Conservation (phyloP, 2,888 invertebrate genomes). For the Plagodis dolabraria region DNA sequence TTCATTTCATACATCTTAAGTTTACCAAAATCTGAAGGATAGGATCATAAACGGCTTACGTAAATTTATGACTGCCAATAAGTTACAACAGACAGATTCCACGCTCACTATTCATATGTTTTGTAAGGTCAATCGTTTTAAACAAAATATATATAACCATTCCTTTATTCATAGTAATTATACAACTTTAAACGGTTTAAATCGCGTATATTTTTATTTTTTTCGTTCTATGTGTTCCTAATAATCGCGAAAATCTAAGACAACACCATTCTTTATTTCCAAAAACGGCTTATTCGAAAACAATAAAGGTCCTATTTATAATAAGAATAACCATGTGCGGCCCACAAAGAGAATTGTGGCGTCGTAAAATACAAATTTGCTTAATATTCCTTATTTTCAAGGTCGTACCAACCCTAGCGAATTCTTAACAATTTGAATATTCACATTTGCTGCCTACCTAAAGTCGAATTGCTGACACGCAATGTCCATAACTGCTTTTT, state of each 20-base stretch:
- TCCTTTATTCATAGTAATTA: too few relatives aligned
- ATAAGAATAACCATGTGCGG: conserved; percentile 33
- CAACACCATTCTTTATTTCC: conserved; percentile 43
- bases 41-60: neutral
- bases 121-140: conserved; percentile 36
- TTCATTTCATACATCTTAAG: too few relatives aligned
- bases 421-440: conserved; percentile 20
- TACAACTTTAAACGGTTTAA: too few relatives aligned
- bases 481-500: neutral
- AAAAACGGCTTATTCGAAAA: conserved; percentile 42
- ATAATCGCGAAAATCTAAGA: too few relatives aligned
- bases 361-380: conserved; percentile 41
- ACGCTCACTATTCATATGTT: conserved; percentile 44
- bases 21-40: neutral
- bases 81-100: conserved; percentile 47
- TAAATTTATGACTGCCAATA: conserved; percentile 42
- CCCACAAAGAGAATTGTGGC: conserved; percentile 31
- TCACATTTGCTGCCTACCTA: conserved; percentile 14
- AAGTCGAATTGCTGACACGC: conserved; percentile 18
- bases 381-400: conserved; percentile 29
- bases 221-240: too few relatives aligned
- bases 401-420: conserved; percentile 10
- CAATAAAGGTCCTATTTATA: conserved; percentile 49
- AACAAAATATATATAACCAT: conserved; percentile 35
- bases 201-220: too few relatives aligned